phyloP scores from a whole-genome alignment of 2,113 vertebrate genomes.

The Salvelinus alpinus region DNA sequence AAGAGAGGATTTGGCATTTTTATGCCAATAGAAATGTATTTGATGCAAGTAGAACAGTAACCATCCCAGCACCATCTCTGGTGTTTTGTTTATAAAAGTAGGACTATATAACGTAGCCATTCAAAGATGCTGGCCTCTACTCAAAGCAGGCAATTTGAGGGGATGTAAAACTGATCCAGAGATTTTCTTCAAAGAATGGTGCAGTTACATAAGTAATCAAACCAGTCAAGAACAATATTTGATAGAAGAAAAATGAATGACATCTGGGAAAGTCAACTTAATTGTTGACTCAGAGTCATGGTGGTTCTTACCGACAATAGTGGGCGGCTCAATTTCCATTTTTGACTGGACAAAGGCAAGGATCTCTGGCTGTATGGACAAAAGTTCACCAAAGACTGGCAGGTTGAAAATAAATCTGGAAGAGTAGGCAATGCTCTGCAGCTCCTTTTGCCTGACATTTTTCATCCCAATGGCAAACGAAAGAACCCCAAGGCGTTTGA shows the following conservation, averaged over 20 bases:
- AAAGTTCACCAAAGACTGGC: conserved; percentile 81
- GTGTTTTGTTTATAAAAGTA: conserved; percentile 20
- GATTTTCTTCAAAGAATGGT: conserved; percentile 41
- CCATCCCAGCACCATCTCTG: background rate
- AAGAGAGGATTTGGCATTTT: conserved; percentile 3
- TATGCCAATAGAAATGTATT: conserved; percentile 21
- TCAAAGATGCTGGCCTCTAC: conserved; percentile 17
- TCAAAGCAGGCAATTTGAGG: conserved; percentile 40
- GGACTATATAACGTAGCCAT: conserved; percentile 19
- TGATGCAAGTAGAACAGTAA: conserved; percentile 9
- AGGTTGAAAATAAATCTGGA: conserved; percentile 79
- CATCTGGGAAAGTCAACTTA: conserved; percentile 3
- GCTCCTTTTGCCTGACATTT: conserved; percentile 76
- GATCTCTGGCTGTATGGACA: conserved; percentile 73
- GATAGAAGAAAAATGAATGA: background rate
- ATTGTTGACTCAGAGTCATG: conserved; percentile 19
- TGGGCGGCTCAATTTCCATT: conserved; percentile 58
- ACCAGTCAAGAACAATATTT: conserved; percentile 24
- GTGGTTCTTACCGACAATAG: conserved; percentile 68
- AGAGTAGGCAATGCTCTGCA: conserved; percentile 81
- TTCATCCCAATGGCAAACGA: conserved; percentile 85
- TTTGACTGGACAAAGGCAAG: conserved; percentile 65
- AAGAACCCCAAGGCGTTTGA: conserved; percentile 77
- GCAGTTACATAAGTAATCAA: conserved; percentile 57
- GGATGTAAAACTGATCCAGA: conserved; percentile 55